These are phyloP conservation scores for Psittacula echo DNA, from an alignment of 2,797 vertebrate genomes.

Conservation along the genomic window DNA sequence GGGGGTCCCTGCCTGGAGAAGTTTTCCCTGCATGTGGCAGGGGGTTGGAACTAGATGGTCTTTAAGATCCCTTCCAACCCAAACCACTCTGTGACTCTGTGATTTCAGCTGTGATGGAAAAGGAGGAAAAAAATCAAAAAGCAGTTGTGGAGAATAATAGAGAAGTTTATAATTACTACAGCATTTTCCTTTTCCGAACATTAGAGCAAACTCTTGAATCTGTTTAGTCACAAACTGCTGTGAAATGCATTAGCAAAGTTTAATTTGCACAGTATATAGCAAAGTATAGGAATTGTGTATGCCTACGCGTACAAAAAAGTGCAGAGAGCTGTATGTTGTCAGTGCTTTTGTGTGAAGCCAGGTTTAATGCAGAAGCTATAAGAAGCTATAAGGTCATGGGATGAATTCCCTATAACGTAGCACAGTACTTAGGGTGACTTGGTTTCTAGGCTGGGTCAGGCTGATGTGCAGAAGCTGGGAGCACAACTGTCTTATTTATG, in stretches of 20 bases:
- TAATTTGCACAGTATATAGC: background rate
- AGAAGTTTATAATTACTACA: background rate
- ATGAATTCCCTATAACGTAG: background rate
- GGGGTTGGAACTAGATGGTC: background rate
- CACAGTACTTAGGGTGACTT: accelerated
- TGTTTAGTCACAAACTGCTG: background rate
- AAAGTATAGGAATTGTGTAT: background rate
- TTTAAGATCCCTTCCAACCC: background rate
- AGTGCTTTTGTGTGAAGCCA: background rate
- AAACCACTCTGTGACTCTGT: background rate
- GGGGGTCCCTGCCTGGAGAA: background rate
- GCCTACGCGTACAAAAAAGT: background rate
- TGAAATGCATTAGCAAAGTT: background rate
- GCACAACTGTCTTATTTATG: background rate
- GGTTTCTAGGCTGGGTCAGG: background rate
- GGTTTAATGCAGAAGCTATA: background rate
- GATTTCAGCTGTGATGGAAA: background rate
- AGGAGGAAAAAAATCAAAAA: background rate
- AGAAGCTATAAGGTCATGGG: background rate
- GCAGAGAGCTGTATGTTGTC: background rate
- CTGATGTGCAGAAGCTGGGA: background rate
- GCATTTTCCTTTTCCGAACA: background rate
- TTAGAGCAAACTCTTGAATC: background rate
- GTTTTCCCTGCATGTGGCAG: background rate
- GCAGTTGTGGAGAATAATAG: background rate